Evolutionary conservation across 2,113 vertebrate species (phyloP).

Genomic region (Dinomys branickii): DNA sequence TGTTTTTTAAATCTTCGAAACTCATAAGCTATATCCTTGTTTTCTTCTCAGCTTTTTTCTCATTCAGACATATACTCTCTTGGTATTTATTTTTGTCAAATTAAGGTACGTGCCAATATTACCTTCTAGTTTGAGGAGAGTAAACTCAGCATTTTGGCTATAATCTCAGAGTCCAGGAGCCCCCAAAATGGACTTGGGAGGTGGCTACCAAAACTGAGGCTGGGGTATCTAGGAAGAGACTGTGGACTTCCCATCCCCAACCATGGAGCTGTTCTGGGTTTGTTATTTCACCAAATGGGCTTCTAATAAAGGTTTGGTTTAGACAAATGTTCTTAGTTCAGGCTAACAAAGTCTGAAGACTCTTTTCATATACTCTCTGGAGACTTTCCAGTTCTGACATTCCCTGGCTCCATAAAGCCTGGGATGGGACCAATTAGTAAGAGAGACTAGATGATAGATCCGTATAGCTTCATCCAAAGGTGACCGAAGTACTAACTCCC

Average conservation of each 20-base stretch:
- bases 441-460: not conserved
- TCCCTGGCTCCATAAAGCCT: not conserved
- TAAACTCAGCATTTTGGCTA: not conserved
- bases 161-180: not conserved
- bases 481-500: not conserved
- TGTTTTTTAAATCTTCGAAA: conserved; percentile 6
- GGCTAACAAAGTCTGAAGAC: not conserved
- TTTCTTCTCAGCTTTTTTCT: conserved; percentile 17
- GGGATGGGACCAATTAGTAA: not conserved
- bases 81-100: not conserved
- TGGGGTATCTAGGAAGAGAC: not conserved
- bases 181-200: not conserved
- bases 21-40: not conserved
- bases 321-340: not conserved
- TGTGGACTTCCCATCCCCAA: too few species aligned
- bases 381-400: not conserved
- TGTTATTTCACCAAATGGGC: not conserved
- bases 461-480: not conserved
- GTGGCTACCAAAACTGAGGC: not conserved
- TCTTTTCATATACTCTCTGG: not conserved
- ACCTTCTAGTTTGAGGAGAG: not conserved
- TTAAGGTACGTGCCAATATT: not conserved
- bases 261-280: not conserved
- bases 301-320: not conserved
- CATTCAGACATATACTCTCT: not conserved